phyloP scores from a whole-genome alignment of 2,888 invertebrate species.

The Eledone cirrhosa region DNA sequence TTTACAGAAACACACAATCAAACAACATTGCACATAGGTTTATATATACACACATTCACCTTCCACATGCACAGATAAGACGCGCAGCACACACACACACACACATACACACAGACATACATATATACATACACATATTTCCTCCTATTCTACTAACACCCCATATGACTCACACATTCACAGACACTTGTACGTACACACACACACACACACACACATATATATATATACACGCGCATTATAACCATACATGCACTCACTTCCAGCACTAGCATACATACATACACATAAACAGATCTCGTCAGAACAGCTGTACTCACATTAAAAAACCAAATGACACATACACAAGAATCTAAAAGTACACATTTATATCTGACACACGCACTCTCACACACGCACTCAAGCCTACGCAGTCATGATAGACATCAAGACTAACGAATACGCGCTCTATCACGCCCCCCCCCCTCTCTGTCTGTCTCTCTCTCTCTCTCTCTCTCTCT shows the following conservation, averaged over 20 bases:
- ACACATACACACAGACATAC: too few species aligned
- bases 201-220: slow-evolving; percentile 14
- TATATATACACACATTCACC: too few species aligned
- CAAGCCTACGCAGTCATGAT: neutral
- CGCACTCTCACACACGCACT: neutral
- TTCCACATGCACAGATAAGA: too few species aligned
- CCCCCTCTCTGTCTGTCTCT: neutral
- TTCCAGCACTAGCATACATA: neutral
- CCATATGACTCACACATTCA: too few species aligned
- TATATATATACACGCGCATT: slow-evolving; percentile 17
- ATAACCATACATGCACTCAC: neutral
- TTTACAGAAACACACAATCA: too few species aligned
- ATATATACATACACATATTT: too few species aligned
- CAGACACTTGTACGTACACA: neutral
- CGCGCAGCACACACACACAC: too few species aligned
- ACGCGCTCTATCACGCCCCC: too few species aligned
- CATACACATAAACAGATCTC: neutral
- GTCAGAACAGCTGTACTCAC: neutral
- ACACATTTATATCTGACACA: neutral
- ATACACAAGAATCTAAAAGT: neutral
- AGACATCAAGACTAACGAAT: neutral
- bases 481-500: neutral
- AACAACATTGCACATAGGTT: too few species aligned
- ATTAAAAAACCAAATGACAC: neutral
- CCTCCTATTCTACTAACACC: too few species aligned